These are phyloP conservation scores for Pachliopta kotzebuea DNA, from an alignment of 2,888 invertebrate species.

Conservation along the genomic window DNA sequence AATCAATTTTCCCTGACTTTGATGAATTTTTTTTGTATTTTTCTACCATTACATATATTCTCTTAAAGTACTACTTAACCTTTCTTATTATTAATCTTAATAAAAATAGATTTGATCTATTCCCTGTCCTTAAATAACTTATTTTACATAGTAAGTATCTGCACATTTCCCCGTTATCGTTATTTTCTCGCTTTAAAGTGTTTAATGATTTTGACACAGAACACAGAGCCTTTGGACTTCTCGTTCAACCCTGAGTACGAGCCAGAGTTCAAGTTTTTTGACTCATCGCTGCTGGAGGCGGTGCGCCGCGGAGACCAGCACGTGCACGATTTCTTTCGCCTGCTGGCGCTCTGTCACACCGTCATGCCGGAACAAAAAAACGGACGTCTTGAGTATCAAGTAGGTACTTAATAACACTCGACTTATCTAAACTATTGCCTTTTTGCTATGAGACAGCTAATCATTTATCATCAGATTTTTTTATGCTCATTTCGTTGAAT, in stretches of 20 bases:
- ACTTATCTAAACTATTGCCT: too few species aligned
- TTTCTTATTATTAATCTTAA: neutral
- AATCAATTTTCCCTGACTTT: neutral
- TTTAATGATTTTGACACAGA: constrained; percentile 68
- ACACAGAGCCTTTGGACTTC: constrained; percentile 91
- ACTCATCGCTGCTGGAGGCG: constrained; percentile 90
- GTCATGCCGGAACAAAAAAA: constrained; percentile 98
- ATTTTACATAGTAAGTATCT: neutral
- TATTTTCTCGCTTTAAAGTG: neutral
- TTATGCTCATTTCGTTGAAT: too few species aligned
- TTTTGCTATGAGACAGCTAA: too few species aligned
- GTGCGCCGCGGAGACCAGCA: constrained; percentile 87
- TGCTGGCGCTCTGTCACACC: constrained; percentile 98
- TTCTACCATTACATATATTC: neutral
- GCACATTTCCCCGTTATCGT: neutral
- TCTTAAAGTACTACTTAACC: neutral
- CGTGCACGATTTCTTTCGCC: constrained; percentile 93
- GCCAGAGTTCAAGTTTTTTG: constrained; percentile 96
- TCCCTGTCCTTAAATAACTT: neutral
- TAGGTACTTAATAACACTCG: neutral
- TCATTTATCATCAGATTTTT: too few species aligned
- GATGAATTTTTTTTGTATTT: neutral
- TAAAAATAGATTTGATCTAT: neutral
- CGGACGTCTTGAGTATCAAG: constrained; percentile 90
- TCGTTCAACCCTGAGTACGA: constrained; percentile 97